Percentiles rank a stretch among this genome's conserved stretches.
phyloP scores from a whole-genome alignment of 2,797 vertebrate genomes.

The Oryzias dopingdopingensis region DNA sequence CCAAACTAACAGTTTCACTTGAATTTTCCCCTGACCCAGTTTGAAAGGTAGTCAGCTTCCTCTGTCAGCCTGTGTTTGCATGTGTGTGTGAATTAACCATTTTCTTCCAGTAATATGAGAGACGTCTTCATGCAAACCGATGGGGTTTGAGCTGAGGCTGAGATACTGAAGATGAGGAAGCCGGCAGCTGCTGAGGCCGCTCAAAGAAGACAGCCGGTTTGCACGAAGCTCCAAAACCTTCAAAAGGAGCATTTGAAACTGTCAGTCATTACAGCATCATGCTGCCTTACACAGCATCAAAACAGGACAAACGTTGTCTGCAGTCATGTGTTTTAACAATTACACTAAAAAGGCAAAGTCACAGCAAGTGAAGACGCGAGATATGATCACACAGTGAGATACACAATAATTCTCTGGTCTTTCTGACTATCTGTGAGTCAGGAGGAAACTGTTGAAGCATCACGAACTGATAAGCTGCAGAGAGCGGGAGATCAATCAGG shows the following conservation, averaged over 20 bases:
- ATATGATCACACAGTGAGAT: neutral
- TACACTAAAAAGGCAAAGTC: neutral
- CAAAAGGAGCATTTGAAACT: neutral
- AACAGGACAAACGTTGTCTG: neutral
- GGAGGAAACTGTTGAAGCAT: neutral
- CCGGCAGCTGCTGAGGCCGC: slow-evolving; percentile 57
- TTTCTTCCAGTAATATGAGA: slow-evolving; percentile 60
- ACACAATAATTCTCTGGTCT: neutral
- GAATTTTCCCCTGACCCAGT: too few species aligned
- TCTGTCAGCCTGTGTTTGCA: slow-evolving; percentile 1
- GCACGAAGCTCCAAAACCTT: slow-evolving; percentile 86
- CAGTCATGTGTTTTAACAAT: neutral
- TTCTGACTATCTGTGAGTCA: neutral
- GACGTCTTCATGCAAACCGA: slow-evolving; percentile 66
- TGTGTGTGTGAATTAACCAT: slow-evolving; percentile 74
- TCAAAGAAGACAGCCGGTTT: slow-evolving; percentile 75
- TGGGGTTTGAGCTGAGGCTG: slow-evolving; percentile 79
- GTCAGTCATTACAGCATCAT: neutral
- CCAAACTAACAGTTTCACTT: neutral
- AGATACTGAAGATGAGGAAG: slow-evolving; percentile 79
- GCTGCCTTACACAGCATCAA: neutral
- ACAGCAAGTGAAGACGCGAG: neutral
- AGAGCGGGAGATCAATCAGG: neutral
- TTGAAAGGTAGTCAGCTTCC: slow-evolving; percentile 4
- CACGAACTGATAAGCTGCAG: slow-evolving; percentile 3